These are phyloP conservation scores for Phortica variegata DNA, from an alignment of 1,140 invertebrate species.

Conservation along the genomic window DNA sequence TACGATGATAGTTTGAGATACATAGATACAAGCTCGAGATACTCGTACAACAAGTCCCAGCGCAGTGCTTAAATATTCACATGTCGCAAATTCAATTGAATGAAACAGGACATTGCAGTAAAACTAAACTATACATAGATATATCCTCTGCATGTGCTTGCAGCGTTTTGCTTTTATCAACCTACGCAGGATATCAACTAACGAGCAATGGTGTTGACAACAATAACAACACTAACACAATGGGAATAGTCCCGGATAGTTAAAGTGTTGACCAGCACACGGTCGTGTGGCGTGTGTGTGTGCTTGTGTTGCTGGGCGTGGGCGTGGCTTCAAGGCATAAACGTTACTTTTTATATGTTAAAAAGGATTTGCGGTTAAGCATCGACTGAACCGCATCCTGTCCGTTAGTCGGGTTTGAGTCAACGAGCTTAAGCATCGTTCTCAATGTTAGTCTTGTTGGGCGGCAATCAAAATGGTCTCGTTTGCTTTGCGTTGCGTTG, in stretches of 20 bases:
- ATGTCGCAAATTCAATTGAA: conserved; percentile 55
- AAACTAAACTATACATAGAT: conserved; percentile 22
- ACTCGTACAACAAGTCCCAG: conserved; percentile 28
- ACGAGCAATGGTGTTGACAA: conserved; percentile 48
- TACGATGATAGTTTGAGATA: conserved; percentile 41
- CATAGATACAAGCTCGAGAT: conserved; percentile 27
- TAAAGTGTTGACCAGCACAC: no score
- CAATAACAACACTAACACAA: no score
- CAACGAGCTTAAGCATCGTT: no score
- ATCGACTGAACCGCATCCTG: conserved; percentile 39
- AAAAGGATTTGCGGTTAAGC: conserved; percentile 55
- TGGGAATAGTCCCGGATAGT: conserved; percentile 32
- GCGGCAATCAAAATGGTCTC: no score
- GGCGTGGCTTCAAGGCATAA: conserved; percentile 19
- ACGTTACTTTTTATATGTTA: conserved; percentile 55
- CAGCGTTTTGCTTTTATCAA: neutral
- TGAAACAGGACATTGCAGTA: conserved; percentile 39
- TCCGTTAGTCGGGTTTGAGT: no score
- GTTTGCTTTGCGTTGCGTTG: no score
- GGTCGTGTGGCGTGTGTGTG: no score
- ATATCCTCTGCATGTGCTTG: conserved; percentile 30
- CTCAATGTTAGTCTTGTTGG: no score
- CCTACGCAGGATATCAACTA: conserved; percentile 26
- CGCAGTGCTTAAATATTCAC: conserved; percentile 53
- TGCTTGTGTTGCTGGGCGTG: no score